Evolutionary conservation across 2,888 invertebrate genomes (phyloP).

Genomic region (Saturnia pavonia): DNA sequence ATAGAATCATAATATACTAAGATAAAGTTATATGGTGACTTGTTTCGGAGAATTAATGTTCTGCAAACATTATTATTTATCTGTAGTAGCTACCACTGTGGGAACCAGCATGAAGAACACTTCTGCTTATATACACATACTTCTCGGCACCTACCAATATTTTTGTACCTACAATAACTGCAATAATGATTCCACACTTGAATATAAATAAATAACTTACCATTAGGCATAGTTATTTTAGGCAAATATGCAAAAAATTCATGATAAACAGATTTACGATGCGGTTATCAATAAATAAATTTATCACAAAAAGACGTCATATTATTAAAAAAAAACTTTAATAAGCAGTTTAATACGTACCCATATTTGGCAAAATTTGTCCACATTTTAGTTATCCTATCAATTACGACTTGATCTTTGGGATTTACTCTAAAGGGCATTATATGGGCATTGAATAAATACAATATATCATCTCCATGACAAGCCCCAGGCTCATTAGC

Average conservation of each 20-base stretch:
- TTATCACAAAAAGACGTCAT: background rate
- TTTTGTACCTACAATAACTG: no score
- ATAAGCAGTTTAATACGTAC: conserved; percentile 40
- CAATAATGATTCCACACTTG: no score
- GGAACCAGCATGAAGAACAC: background rate
- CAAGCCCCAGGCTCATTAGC: conserved; percentile 54
- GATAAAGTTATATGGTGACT: background rate
- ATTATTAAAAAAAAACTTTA: background rate
- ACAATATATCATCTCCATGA: conserved; percentile 67
- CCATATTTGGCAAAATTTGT: conserved; percentile 72
- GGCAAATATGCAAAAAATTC: no score
- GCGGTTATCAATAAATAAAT: no score
- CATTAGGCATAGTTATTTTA: no score
- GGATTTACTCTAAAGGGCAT: conserved; percentile 51
- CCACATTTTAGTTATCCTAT: conserved; percentile 66
- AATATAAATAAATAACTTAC: no score
- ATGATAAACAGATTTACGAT: background rate
- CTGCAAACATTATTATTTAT: background rate
- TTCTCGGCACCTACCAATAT: no score
- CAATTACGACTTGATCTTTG: conserved; percentile 52
- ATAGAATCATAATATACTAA: background rate
- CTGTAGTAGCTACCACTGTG: no score
- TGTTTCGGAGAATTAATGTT: background rate
- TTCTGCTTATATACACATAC: background rate
- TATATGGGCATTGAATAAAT: conserved; percentile 57